Percentiles rank a stretch among this genome's conserved stretches.
These are phyloP conservation scores for Drosophila sulfurigaster DNA, from an alignment of 1,140 invertebrate genomes.

Conservation along the genomic window DNA sequence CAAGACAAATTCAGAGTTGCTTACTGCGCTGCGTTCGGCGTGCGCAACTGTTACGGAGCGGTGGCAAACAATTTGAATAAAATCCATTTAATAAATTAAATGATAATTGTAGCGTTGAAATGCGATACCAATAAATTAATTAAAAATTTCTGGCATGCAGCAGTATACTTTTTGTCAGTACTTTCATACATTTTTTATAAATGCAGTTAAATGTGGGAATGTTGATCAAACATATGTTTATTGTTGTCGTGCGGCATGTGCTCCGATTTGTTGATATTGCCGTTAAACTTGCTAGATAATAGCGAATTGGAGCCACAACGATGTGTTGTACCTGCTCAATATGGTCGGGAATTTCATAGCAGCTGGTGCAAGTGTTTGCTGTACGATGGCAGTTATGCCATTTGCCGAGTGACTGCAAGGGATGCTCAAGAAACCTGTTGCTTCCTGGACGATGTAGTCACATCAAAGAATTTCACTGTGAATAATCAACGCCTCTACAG, in stretches of 20 bases:
- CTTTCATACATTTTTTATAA: background rate
- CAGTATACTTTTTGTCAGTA: too few species aligned
- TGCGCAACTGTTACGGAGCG: constrained; percentile 19
- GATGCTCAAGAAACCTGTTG: constrained; percentile 55
- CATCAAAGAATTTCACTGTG: constrained; percentile 19
- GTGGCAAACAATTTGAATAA: background rate
- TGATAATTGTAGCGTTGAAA: too few species aligned
- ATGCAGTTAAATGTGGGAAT: constrained; percentile 20
- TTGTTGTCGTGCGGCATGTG: constrained; percentile 37
- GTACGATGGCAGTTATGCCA: constrained; percentile 39
- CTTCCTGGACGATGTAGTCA: constrained; percentile 64
- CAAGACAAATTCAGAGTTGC: constrained; percentile 26
- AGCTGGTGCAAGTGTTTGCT: constrained; percentile 62
- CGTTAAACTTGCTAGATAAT: constrained; percentile 52
- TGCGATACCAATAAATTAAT: too few species aligned
- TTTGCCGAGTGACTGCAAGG: constrained; percentile 56
- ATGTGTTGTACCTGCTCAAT: constrained; percentile 45
- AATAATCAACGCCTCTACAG: constrained; percentile 29
- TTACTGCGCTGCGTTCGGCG: background rate
- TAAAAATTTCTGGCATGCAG: too few species aligned
- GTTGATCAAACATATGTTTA: constrained; percentile 4
- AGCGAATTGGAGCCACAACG: constrained; percentile 39
- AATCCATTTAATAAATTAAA: background rate
- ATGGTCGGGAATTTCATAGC: background rate
- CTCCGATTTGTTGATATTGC: constrained; percentile 48